Conservation (phyloP, 2,888 invertebrate genomes). For the Serrognathus titanus region DNA sequence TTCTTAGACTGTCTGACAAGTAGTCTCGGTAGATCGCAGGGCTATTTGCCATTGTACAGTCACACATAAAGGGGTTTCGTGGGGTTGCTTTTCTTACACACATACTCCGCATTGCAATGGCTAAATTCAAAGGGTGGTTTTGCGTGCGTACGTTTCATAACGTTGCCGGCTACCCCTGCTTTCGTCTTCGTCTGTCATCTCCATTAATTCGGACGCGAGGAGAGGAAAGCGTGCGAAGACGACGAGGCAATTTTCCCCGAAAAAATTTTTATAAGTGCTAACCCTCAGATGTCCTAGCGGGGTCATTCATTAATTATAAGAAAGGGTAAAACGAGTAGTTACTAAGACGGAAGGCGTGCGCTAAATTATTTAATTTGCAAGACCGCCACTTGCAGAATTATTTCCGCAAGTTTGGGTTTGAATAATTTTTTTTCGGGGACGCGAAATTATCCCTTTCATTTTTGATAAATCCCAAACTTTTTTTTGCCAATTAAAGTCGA, state of each 20-base stretch:
- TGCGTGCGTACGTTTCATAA: neutral
- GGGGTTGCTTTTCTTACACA: constrained; percentile 32
- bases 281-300: constrained; percentile 32
- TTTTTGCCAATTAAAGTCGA: too few species aligned
- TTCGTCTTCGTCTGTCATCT: too few species aligned
- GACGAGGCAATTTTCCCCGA: constrained; percentile 5
- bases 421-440: neutral
- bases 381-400: neutral
- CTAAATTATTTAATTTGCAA: too few species aligned
- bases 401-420: neutral
- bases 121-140: constrained; percentile 34
- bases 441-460: too few species aligned
- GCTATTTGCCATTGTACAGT: constrained; percentile 31
- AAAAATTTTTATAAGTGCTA: constrained; percentile 32
- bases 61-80: constrained; percentile 33
- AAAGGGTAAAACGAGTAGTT: constrained; percentile 21
- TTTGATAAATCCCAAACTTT: too few species aligned
- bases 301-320: constrained; percentile 37
- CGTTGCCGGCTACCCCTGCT: neutral
- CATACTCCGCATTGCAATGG: constrained; percentile 34
- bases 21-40: constrained; percentile 1
- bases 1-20: too few species aligned
- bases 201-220: too few species aligned
- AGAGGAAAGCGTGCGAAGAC: neutral
- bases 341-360: too few species aligned